Evolutionary conservation across 2,888 invertebrate species (phyloP), one percentile per base, ranked within the genome.

Genomic region (Campopleginae sp.): DNA sequence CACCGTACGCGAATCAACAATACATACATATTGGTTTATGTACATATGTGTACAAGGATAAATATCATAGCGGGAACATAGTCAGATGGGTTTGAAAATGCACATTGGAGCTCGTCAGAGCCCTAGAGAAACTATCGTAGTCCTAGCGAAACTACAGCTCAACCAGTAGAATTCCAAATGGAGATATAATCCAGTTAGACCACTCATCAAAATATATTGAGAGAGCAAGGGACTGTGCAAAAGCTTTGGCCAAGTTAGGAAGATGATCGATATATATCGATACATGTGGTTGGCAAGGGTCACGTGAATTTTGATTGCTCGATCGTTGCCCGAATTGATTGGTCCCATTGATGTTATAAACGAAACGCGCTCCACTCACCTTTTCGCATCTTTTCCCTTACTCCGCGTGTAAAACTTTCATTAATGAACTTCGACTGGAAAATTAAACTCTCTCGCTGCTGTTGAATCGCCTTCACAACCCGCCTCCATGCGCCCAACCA

Each of bases 251-350:
- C 66, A 76, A 74, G 44, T 77, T 46, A 44, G 74, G 23, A 66
- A 81, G 71, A 65, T 79, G 42, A 48, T 70, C 38, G 74, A 70
- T 71, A 79, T 23, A 31, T 38, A 65, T 54, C 63, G 27, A 19
- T 19, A 82, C 33, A 19, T 54, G 27, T 19, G n/a, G 38, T 46
- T 72, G 19, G 44, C 19, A 12, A 68, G 46, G 58, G 72, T 77
- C 66, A 61, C 63, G 51, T 80, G 83, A 83, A 86, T 86, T 82
- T 86, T 80, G 86, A 83, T 86, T 75, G 77, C 80, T 72, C 63
- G 61, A 44, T 83, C 80, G 83, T 86, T 80, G 80, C 42, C 38
- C 72, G 44, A 80, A 82, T 83, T 86, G 83, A 86, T 86, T 86
- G 86, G 77, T 19, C 19, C 86, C 70, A 86, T 86, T 86, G 83